These are phyloP conservation scores for Gobio gobio DNA, from an alignment of 2,113 vertebrate species.

Conservation along the genomic window DNA sequence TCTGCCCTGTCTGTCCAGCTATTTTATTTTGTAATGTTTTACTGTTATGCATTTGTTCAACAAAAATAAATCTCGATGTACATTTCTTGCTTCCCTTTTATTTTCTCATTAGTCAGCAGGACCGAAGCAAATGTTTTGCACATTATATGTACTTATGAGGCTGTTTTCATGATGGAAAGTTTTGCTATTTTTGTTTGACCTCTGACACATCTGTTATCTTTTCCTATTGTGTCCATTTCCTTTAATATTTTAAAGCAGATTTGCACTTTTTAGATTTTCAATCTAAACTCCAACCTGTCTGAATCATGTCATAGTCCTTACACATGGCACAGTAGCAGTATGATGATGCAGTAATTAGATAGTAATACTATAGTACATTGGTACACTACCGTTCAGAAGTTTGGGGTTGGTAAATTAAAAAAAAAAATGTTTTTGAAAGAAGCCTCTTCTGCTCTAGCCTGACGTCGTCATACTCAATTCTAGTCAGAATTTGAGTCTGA, in stretches of 20 bases:
- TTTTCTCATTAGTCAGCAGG: neutral
- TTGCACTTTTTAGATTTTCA: constrained; percentile 44
- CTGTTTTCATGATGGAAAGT: constrained; percentile 41
- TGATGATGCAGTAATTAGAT: neutral
- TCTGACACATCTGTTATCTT: constrained; percentile 56
- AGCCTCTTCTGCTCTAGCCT: neutral
- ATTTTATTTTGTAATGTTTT: neutral
- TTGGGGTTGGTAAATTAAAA: neutral
- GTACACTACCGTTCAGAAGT: neutral
- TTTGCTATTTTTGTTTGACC: constrained; percentile 59
- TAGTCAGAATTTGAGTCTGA: no score
- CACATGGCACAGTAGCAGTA: neutral
- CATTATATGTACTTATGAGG: neutral
- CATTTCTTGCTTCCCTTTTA: neutral
- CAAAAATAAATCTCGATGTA: neutral
- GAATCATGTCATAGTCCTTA: neutral
- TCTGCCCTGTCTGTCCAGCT: neutral
- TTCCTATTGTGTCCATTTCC: constrained; percentile 67
- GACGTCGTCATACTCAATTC: no score
- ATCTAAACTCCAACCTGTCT: neutral
- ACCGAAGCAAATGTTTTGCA: neutral
- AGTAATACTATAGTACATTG: neutral
- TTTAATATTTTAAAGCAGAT: constrained; percentile 54
- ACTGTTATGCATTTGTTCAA: neutral
- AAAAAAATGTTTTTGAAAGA: no score